Evolutionary conservation across 2,113 vertebrate species (phyloP).

Genomic region (Montifringilla adamsi): DNA sequence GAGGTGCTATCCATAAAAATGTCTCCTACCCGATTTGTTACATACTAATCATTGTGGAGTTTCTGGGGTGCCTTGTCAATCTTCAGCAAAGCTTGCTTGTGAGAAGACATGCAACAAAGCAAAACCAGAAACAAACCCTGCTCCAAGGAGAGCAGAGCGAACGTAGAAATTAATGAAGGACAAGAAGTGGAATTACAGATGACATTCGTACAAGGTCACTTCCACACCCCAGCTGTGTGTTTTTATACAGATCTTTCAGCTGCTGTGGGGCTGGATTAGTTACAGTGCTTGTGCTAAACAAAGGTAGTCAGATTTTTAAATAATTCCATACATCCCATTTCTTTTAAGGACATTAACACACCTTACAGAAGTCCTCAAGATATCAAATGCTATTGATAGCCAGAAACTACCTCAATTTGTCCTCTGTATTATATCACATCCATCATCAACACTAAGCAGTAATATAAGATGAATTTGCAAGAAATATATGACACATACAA

Average conservation of each 20-base stretch:
- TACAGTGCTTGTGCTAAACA: background rate
- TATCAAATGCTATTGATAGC: background rate
- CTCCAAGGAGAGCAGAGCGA: background rate
- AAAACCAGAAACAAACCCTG: background rate
- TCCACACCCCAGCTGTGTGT: background rate
- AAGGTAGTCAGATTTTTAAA: background rate
- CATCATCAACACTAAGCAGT: fast-evolving
- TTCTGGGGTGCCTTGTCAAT: background rate
- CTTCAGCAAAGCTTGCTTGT: background rate
- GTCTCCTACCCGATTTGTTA: background rate
- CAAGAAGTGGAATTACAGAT: background rate
- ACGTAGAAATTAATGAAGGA: background rate
- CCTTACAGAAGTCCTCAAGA: background rate
- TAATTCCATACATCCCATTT: background rate
- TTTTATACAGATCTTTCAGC: background rate
- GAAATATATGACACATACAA: background rate
- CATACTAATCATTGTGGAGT: background rate
- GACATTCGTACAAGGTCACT: background rate
- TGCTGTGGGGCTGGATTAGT: background rate
- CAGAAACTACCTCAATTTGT: background rate
- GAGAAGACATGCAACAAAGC: background rate
- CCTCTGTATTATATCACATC: background rate
- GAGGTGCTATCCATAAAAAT: background rate
- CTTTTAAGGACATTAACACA: background rate
- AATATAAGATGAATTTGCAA: background rate